Conservation (phyloP, 1,140 invertebrate genomes). For the Drosophila azteca region DNA sequence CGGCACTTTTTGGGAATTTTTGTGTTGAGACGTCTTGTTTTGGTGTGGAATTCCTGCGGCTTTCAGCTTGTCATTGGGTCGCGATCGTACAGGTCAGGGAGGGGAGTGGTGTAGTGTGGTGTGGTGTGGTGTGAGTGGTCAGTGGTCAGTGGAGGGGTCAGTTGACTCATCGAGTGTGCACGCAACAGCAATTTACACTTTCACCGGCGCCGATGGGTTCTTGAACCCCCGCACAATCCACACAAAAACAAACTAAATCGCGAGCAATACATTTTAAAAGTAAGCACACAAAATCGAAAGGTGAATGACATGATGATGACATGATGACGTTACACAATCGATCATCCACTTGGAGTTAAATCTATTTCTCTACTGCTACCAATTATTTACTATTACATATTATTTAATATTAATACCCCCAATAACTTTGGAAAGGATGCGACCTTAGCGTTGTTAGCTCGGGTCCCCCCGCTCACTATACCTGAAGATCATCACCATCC, state of each 20-base stretch:
- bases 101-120: too few species aligned
- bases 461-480: too few species aligned
- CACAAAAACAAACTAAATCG: conserved; percentile 9
- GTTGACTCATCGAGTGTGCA: conserved; percentile 57
- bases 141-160: not conserved
- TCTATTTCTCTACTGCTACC: not conserved
- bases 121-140: not conserved
- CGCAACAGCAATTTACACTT: conserved; percentile 49
- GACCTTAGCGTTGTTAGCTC: too few species aligned
- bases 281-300: not conserved
- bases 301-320: not conserved
- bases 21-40: conserved; percentile 18
- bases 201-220: conserved; percentile 43
- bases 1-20: not conserved
- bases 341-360: too few species aligned
- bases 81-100: not conserved
- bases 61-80: conserved; percentile 3
- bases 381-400: too few species aligned
- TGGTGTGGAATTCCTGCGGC: conserved; percentile 47
- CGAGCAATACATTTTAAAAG: conserved; percentile 20
- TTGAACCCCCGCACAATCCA: conserved; percentile 28
- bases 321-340: too few species aligned
- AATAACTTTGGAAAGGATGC: too few species aligned
- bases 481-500: too few species aligned
- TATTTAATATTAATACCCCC: too few species aligned